Evolutionary conservation across 2,888 invertebrate species (phyloP).

Genomic region (Rhagonycha lutea): DNA sequence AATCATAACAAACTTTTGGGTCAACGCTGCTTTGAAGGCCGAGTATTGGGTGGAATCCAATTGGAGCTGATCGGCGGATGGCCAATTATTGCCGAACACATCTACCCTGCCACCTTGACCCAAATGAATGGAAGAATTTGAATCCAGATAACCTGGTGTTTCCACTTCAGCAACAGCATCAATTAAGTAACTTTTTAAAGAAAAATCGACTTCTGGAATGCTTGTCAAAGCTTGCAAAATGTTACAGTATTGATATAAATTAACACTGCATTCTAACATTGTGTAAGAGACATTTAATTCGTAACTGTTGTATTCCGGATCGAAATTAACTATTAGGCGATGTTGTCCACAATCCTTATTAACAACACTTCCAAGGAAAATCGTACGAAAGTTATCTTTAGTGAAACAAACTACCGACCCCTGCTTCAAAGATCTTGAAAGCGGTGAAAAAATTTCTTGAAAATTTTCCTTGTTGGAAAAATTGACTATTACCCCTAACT

Average conservation of each 20-base stretch:
- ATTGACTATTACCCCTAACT: too few relatives aligned
- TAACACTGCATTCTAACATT: constrained; percentile 78
- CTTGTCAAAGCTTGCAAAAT: constrained; percentile 69
- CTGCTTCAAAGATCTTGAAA: constrained; percentile 65
- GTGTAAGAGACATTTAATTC: constrained; percentile 48
- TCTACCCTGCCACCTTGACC: constrained; percentile 55
- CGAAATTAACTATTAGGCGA: not conserved
- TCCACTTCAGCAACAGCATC: constrained; percentile 51
- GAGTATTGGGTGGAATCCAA: constrained; percentile 69
- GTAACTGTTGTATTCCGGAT: constrained; percentile 36
- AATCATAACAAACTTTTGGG: constrained; percentile 73
- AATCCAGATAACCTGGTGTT: constrained; percentile 52
- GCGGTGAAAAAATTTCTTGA: too few relatives aligned
- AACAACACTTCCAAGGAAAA: constrained; percentile 71
- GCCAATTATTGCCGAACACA: too few relatives aligned
- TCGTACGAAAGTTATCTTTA: constrained; percentile 67
- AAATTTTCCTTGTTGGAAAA: not conserved
- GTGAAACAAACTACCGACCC: constrained; percentile 78
- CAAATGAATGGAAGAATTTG: constrained; percentile 15
- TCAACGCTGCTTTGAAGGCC: constrained; percentile 71
- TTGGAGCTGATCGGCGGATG: constrained; percentile 47
- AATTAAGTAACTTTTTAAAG: constrained; percentile 71
- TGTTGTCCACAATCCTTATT: constrained; percentile 56
- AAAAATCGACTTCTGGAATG: constrained; percentile 61
- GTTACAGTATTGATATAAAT: constrained; percentile 80